Evolutionary conservation across 1,140 invertebrate genomes (phyloP), one percentile per base, ranked within the genome.

Genomic region (Melanaphis sacchari): DNA sequence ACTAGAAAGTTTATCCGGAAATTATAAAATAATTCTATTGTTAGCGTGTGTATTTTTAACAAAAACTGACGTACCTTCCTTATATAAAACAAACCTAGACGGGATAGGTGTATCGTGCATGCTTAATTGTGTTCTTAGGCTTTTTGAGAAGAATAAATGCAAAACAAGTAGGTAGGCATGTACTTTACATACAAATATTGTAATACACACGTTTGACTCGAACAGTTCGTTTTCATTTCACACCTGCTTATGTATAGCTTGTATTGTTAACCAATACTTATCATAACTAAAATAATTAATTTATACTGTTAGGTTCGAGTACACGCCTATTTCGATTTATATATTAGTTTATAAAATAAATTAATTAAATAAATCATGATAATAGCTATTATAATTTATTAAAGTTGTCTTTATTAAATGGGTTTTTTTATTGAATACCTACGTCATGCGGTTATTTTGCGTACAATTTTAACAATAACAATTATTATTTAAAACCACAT

Each of bases 1-100:
- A 82, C 36, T 24, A n/a, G 21, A 82, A 38, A 24, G 38, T 24
- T 24, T 24, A 24, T 36, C n/a, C 22, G 36, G 81, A 22, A 38
- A 82, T 82, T 82, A 82, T 82, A 40, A 31, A 85, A 85, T 85
- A 85, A 40, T 41, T 85, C 82, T 7, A 85, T 85, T 26, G 82
- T 85, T 31, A 41, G 22, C 26, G 82, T 85, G 9, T 11, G 38
- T 31, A 40, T 84, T 24, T 85, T 85, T 26, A 85, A 85, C 82
- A 76, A 76, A 76, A 76, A 76, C 31, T n/a, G 59, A 76, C 31
- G 15, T n/a, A 66, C 31, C 31, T 66, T 18, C 59, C 59, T 66
- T n/a, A 66, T 66, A 66, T n/a, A 66, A 66, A 66, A 66, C 59
- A 7, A 84, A 84, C 21, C 21, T 40, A 82, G 4, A 85, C 82